phyloP scores from a whole-genome alignment of 2,797 vertebrate species.

The Leucoraja ocellata region DNA sequence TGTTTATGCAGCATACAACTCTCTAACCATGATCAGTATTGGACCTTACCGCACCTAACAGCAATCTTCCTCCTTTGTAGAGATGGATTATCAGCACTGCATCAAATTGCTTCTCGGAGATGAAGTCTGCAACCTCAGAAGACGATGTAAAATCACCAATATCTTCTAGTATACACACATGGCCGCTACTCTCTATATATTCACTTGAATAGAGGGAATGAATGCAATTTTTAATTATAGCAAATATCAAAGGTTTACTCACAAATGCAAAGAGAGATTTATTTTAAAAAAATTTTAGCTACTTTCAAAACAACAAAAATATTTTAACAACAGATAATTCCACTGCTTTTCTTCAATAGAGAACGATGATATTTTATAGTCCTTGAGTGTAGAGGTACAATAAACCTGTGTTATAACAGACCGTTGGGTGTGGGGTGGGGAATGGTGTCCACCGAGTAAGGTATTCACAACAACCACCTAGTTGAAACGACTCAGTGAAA shows the following conservation, averaged over 20 bases:
- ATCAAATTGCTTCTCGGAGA: slow-evolving; percentile 58
- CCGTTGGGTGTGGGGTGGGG: too few species aligned
- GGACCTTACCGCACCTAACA: slow-evolving; percentile 66
- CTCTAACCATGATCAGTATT: neutral
- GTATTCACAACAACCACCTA: too few species aligned
- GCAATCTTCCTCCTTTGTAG: slow-evolving; percentile 73
- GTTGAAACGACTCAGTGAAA: too few species aligned
- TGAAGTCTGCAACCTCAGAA: slow-evolving; percentile 58
- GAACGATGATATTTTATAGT: too few species aligned
- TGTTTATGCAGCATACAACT: too few species aligned
- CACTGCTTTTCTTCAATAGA: too few species aligned
- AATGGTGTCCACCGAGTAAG: too few species aligned
- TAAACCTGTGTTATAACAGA: too few species aligned
- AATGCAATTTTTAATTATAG: neutral
- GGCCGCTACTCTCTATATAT: slow-evolving; percentile 77
- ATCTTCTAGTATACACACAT: slow-evolving; percentile 74
- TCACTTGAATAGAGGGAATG: slow-evolving; percentile 52
- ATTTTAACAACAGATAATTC: neutral
- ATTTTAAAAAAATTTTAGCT: neutral
- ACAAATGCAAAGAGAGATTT: neutral
- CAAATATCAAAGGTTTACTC: neutral
- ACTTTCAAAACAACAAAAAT: neutral
- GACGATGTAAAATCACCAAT: slow-evolving; percentile 60
- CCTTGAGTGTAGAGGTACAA: too few species aligned
- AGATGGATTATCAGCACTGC: slow-evolving; percentile 82